phyloP scores from a whole-genome alignment of 2,113 vertebrate species.

The Sterna hirundo region DNA sequence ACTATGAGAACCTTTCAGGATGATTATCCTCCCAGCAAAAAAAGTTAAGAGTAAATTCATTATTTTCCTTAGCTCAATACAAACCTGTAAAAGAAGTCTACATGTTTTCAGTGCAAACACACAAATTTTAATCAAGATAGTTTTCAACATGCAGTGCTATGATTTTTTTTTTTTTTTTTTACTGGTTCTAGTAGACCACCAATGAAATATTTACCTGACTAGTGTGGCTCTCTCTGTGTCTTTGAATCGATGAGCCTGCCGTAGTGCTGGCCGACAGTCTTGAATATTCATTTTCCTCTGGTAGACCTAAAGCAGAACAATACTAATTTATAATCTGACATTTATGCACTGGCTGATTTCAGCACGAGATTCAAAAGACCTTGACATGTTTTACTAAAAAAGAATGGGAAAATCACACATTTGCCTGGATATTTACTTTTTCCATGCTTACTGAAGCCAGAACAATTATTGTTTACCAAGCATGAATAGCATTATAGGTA shows the following conservation, averaged over 20 bases:
- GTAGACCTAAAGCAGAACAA: constrained; percentile 73
- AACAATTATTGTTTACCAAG: background rate
- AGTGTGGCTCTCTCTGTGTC: constrained; percentile 87
- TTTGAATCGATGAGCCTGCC: constrained; percentile 75
- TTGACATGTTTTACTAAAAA: background rate
- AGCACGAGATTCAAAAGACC: background rate
- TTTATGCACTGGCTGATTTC: background rate
- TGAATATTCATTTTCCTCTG: constrained; percentile 85
- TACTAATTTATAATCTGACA: background rate
- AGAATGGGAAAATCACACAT: background rate
- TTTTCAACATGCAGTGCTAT: background rate
- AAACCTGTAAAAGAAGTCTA: background rate
- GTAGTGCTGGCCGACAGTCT: constrained; percentile 75
- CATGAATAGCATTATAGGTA: background rate
- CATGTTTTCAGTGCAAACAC: background rate
- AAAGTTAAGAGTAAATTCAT: background rate
- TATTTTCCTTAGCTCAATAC: background rate
- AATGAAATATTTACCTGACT: constrained; percentile 82
- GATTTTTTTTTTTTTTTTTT: background rate
- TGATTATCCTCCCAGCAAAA: background rate
- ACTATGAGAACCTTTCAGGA: background rate
- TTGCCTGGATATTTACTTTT: background rate
- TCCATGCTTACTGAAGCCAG: background rate
- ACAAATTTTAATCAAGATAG: background rate
- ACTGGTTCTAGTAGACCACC: background rate